Evolutionary conservation across 2,888 invertebrate species (phyloP), one percentile per base, ranked within the genome.

Genomic region (Cryptus viduatorius): DNA sequence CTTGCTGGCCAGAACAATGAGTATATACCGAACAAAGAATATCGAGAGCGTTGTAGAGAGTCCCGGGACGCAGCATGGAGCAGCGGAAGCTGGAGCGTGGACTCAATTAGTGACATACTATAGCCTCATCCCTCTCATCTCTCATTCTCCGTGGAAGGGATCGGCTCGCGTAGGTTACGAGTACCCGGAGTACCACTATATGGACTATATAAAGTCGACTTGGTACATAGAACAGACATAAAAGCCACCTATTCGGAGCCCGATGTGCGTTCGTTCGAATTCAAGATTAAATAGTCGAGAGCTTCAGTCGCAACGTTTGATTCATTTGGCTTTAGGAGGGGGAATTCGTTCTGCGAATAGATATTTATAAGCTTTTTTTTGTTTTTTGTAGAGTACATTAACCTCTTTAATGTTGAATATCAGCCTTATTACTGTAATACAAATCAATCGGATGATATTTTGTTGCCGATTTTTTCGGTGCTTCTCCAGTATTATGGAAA

Each of bases 41-140:
- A 89, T 90, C 87, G 91, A 89, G 83, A 84, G 83, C 80, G 68
- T 67, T 80, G 80, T 80, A 61, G 83, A 59, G 83, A 80, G 83
- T 77, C 81, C 85, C 80, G 76, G 77, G 85, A 78, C 56, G 72
- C 83, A 75, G 86, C 82, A 84, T 71, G 79, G 48, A 65, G 73
- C 80, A 64, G 31, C 72, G 79, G 76, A 84, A 84, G 83, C 79
- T 84, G 46, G 79, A 84, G 50, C 80, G 80, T 81, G 88, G 89
- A 89, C 89, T 90, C 89, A 89, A 90, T 91, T 91, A 91, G 89
- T 87, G 84, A 88, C 86, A 83, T 88, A 89, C 87, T 86, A 75
- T 68, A 72, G 42, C 64, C 68, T 84, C 82, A 56, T 77, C 50
- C 73, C 19, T 76, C 61, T 72, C 75, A 64, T 72, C 68, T 64